phyloP scores from a whole-genome alignment of 2,888 invertebrate species.

The Mythimna albipuncta region DNA sequence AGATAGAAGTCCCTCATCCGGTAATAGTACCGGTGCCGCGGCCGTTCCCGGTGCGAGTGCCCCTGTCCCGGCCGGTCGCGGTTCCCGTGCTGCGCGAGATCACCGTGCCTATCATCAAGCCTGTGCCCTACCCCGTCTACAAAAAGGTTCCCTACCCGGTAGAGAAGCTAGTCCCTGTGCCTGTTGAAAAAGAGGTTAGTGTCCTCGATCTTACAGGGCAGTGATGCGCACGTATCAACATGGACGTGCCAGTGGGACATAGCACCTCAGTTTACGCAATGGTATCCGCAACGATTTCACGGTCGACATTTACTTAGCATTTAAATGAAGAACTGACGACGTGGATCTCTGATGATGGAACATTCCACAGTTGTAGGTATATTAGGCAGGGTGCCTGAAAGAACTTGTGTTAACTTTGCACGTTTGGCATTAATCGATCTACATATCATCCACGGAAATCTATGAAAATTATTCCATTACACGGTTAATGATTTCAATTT shows the following conservation, averaged over 20 bases:
- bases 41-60: conserved; percentile 94
- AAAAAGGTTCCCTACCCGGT: conserved; percentile 94
- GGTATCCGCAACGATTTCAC: conserved; percentile 33
- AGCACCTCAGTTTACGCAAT: conserved; percentile 54
- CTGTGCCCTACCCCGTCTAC: conserved; percentile 93
- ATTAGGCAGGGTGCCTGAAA: conserved; percentile 28
- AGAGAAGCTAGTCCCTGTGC: conserved; percentile 93
- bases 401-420: conserved; percentile 45
- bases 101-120: conserved; percentile 90
- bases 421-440: conserved; percentile 38
- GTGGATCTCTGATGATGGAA: conserved; percentile 8
- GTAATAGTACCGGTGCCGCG: conserved; percentile 94
- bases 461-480: conserved; percentile 40
- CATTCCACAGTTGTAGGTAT: background rate
- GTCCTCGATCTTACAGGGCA: conserved; percentile 50
- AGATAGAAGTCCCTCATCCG: conserved; percentile 94
- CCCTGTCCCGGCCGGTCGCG: conserved; percentile 93
- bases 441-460: conserved; percentile 48
- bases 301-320: conserved; percentile 38
- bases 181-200: conserved; percentile 93
- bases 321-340: conserved; percentile 36
- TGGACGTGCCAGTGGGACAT: conserved; percentile 49
- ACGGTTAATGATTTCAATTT: conserved; percentile 47
- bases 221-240: conserved; percentile 47
- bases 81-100: conserved; percentile 92